Percentiles rank a stretch among this genome's conserved stretches.
Evolutionary conservation across 2,113 vertebrate genomes (phyloP).

Genomic region (Eonycteris spelaea): DNA sequence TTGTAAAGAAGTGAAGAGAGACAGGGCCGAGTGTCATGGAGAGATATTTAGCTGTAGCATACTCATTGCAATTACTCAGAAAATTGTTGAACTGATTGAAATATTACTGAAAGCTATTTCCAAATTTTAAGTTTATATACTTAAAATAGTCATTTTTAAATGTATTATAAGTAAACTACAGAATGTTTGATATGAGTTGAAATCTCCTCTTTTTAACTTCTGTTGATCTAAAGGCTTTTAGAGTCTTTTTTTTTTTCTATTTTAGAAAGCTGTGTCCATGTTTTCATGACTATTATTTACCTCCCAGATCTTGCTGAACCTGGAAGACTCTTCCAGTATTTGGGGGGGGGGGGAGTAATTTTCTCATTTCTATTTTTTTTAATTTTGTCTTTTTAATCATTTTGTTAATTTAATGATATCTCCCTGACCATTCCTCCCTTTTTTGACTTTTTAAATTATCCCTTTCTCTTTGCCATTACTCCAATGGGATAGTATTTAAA

Average conservation of each 20-base stretch:
- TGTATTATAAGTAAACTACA: not conserved
- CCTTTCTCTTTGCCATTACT: not conserved
- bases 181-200: not conserved
- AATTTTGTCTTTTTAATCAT: not conserved
- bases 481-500: not conserved
- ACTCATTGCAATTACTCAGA: not conserved
- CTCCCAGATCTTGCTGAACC: not conserved
- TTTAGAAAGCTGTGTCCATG: not conserved
- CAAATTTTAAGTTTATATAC: not conserved
- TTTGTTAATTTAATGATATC: not conserved
- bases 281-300: not conserved
- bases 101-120: not conserved
- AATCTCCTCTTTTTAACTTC: not conserved
- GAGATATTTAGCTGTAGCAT: not conserved
- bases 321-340: not conserved
- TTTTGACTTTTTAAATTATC: not conserved
- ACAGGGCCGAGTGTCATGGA: not conserved
- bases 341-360: not conserved
- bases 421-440: not conserved
- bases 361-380: not conserved
- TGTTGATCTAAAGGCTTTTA: not conserved
- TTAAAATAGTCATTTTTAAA: not conserved
- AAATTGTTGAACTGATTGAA: not conserved
- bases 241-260: not conserved
- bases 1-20: not conserved